These are phyloP conservation scores for Peromyscus eremicus DNA, from an alignment of 2,797 vertebrate species.

Conservation along the genomic window DNA sequence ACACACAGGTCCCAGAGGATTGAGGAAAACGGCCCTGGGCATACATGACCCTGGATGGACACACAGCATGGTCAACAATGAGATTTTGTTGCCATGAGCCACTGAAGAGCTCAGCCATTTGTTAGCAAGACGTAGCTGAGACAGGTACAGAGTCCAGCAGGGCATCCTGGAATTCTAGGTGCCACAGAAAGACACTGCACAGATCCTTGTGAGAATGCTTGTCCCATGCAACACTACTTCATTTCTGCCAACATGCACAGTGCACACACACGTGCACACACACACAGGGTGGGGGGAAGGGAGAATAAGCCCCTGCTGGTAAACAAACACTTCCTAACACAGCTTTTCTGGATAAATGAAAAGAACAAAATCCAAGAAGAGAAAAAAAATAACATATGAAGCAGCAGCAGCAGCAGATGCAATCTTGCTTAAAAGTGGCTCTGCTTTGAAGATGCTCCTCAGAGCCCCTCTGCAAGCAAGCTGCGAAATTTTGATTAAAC, in stretches of 20 bases:
- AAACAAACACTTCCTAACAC: constrained; percentile 1
- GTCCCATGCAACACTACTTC: background rate
- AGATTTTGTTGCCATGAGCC: background rate
- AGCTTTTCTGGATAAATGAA: constrained; percentile 65
- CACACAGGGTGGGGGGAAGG: too few species aligned
- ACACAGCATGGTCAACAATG: background rate
- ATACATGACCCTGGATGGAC: background rate
- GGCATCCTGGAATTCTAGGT: background rate
- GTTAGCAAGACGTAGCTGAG: background rate
- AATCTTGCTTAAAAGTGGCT: constrained; percentile 57
- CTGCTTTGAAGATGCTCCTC: constrained; percentile 53
- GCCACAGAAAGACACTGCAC: background rate
- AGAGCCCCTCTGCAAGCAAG: background rate
- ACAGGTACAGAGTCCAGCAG: background rate
- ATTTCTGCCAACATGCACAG: background rate
- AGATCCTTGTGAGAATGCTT: background rate
- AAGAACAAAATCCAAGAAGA: constrained; percentile 57
- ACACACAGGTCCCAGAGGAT: background rate
- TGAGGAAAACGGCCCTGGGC: background rate
- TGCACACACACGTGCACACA: background rate
- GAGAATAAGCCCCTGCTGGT: background rate
- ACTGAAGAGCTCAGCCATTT: background rate
- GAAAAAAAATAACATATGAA: constrained; percentile 49
- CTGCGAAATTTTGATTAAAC: constrained; percentile 56
- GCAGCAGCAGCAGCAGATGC: background rate